Evolutionary conservation across 1,140 invertebrate species (phyloP).

Genomic region (Lucilia sericata): DNA sequence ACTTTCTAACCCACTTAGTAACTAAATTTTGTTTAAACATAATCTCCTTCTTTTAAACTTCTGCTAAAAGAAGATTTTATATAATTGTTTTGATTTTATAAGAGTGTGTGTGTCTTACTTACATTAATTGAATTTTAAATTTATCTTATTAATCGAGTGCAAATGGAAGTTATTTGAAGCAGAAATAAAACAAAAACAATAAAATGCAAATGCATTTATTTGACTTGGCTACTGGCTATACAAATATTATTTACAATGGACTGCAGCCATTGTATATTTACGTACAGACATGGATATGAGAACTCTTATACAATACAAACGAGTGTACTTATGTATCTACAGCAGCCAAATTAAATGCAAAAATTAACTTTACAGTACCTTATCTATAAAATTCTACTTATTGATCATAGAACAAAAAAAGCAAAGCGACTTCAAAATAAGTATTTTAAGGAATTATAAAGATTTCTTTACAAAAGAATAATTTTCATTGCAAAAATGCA

Average conservation of each 20-base stretch:
- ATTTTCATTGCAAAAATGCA: background rate
- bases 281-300: background rate
- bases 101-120: background rate
- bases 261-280: background rate
- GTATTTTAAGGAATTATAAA: conserved; percentile 20
- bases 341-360: no score
- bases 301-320: background rate
- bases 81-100: background rate
- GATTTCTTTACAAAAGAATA: background rate
- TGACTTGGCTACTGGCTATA: no score
- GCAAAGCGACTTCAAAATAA: background rate
- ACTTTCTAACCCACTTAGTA: no score
- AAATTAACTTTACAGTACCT: background rate
- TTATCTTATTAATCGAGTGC: conserved; percentile 6
- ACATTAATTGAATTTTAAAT: conserved; percentile 25
- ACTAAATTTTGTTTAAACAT: no score
- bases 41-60: background rate
- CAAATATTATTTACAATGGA: background rate
- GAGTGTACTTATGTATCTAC: no score
- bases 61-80: background rate
- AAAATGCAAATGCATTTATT: conserved; percentile 24
- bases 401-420: conserved; percentile 22
- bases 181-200: conserved; percentile 2
- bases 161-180: conserved; percentile 15
- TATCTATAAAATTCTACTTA: background rate